phyloP scores from a whole-genome alignment of 2,113 vertebrate genomes.

The Cyprinodon variegatus region DNA sequence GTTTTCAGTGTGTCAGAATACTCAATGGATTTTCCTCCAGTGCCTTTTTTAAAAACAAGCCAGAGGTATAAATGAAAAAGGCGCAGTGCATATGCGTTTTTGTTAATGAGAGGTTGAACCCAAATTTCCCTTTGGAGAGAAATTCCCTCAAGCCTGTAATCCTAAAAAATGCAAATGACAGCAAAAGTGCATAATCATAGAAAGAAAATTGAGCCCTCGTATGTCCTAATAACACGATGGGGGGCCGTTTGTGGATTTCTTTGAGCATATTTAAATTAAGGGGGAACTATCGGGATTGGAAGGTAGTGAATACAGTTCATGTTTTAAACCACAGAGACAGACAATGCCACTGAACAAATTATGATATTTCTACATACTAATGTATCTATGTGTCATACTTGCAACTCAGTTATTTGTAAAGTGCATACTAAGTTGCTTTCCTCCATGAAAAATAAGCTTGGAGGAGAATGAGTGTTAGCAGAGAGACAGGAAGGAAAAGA shows the following conservation, averaged over 20 bases:
- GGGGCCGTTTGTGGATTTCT: constrained; percentile 37
- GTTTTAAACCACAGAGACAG: constrained; percentile 19
- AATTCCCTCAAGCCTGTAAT: constrained; percentile 53
- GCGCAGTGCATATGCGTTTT: constrained; percentile 22
- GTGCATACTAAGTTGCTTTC: constrained; percentile 14
- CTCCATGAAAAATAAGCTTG: not conserved
- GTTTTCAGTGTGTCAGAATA: constrained; percentile 63
- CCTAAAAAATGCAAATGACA: constrained; percentile 64
- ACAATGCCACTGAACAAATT: constrained; percentile 36
- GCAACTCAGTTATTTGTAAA: constrained; percentile 24
- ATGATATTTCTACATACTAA: constrained; percentile 29
- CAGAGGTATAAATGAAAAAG: constrained; percentile 26
- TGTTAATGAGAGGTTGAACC: constrained; percentile 58
- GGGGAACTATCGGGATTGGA: constrained; percentile 43
- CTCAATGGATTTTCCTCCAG: constrained; percentile 55
- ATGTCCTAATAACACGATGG: constrained; percentile 41
- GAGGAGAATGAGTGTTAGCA: not conserved
- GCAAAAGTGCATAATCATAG: constrained; percentile 57
- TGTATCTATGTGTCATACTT: constrained; percentile 34
- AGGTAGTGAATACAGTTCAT: constrained; percentile 32
- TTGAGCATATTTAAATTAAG: constrained; percentile 36
- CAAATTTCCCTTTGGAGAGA: constrained; percentile 35
- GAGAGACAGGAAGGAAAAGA: not conserved
- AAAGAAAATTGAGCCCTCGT: constrained; percentile 48
- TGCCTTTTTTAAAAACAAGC: constrained; percentile 56